Conservation (phyloP, 2,888 invertebrate genomes). For the Notodonta dromedarius region DNA sequence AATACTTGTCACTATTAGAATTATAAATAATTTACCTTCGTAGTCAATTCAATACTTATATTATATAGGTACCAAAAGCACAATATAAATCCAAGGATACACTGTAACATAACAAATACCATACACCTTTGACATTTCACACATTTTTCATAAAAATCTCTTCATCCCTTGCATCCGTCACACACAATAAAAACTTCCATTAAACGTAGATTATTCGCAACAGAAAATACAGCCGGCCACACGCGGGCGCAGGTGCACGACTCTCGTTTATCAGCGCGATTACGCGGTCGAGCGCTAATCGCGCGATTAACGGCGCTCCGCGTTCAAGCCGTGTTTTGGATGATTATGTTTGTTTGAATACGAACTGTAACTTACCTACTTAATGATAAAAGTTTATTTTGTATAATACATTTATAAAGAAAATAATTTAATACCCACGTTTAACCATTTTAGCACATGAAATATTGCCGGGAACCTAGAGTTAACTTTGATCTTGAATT, state of each 20-base stretch:
- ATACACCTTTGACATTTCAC: background rate
- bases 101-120: background rate
- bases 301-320: background rate
- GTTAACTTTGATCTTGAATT: too few species aligned
- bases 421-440: too few species aligned
- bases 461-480: too few species aligned
- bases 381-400: background rate
- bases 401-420: too few species aligned
- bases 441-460: too few species aligned
- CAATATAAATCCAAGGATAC: background rate
- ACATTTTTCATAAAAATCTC: background rate
- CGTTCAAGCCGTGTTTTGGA: background rate
- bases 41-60: too few species aligned
- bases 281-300: slow-evolving; percentile 6
- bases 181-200: slow-evolving; percentile 2
- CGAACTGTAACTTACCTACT: background rate
- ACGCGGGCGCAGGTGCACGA: slow-evolving; percentile 1
- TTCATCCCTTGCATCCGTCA: background rate
- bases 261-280: slow-evolving; percentile 8
- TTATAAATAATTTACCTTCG: too few species aligned
- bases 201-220: background rate
- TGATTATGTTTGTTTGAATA: background rate
- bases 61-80: too few species aligned
- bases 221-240: background rate
- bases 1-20: too few species aligned